A percentile compares a stretch with the other conserved stretches of the same genome.
phyloP scores from a whole-genome alignment of 2,797 vertebrate species.

The Eleutherodactylus coqui region DNA sequence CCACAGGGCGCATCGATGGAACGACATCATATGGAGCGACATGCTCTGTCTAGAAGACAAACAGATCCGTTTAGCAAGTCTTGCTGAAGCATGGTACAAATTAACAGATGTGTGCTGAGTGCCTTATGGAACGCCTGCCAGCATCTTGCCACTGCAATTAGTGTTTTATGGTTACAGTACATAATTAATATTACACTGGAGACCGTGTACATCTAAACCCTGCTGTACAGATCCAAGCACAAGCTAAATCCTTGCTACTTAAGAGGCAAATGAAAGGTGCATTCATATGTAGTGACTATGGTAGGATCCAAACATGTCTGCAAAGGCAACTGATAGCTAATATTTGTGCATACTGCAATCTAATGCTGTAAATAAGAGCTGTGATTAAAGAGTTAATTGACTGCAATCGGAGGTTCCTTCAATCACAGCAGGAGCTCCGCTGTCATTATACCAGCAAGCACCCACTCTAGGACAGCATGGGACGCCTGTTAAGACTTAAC shows the following conservation, averaged over 20 bases:
- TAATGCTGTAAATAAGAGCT: too few species aligned
- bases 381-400: too few species aligned
- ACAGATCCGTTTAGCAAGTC: conserved; percentile 31
- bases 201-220: background rate
- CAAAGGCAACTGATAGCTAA: too few species aligned
- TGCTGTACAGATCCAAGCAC: background rate
- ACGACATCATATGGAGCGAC: conserved; percentile 95
- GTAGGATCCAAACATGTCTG: too few species aligned
- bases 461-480: too few species aligned
- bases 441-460: too few species aligned
- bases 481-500: too few species aligned
- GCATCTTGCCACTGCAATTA: conserved; percentile 29
- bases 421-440: too few species aligned
- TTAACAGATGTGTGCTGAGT: conserved; percentile 34
- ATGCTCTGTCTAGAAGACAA: conserved; percentile 81
- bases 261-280: background rate
- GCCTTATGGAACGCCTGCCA: conserved; percentile 22
- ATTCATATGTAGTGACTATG: background rate
- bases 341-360: background rate
- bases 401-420: too few species aligned
- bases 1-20: conserved; percentile 95
- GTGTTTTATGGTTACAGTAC: conserved; percentile 17
- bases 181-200: conserved; percentile 16
- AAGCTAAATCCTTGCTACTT: background rate
- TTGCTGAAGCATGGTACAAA: background rate